Evolutionary conservation across 2,113 vertebrate genomes (phyloP).

Genomic region (mouse (Mus musculus)): GRCm39 chr1:156434501-156435000

Average conservation of each 20-base stretch:
- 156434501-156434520: neutral
- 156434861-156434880: too few relatives aligned
- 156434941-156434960: neutral
- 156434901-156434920: neutral
- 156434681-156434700: neutral
- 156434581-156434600: neutral
- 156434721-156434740: neutral
- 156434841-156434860: neutral
- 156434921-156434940: neutral
- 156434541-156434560: neutral
- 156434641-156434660: neutral
- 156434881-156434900: too few relatives aligned
- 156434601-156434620: neutral
- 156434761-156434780: neutral
- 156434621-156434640: neutral
- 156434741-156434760: neutral
- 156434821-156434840: neutral
- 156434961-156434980: neutral
- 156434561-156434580: neutral
- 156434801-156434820: neutral
- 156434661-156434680: neutral
- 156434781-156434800: neutral
- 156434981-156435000: neutral
- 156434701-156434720: neutral
- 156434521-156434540: neutral